Evolutionary conservation across 2,888 invertebrate species (phyloP), one percentile per base, ranked within the genome.

Genomic region (Plagodis dolabraria): DNA sequence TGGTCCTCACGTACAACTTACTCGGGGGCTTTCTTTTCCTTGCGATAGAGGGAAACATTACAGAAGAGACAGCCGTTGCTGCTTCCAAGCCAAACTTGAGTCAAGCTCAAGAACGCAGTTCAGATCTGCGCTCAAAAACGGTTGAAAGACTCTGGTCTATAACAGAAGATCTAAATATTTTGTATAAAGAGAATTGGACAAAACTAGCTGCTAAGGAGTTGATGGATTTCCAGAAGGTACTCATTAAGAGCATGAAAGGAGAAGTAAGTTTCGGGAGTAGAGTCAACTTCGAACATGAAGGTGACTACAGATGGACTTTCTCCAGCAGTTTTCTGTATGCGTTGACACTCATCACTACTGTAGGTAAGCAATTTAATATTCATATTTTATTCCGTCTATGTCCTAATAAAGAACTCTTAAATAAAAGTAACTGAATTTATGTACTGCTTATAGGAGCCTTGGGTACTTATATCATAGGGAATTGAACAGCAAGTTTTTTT

Each of bases 171-270:
- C 92, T 98, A 56, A 98, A 98, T 83, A 97, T 98, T 71, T 92
- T 98, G 57, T 97, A 98, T 82, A 96, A 97, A 77, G 96, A 97
- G 75, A 98, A 98, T 85, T 98, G 98, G 98, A 98, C 98, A 11
- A 94, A 95, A 68, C 85, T 97, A 65, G 98, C 98, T 0, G 96
- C 97, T n/a, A 95, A 96, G 69, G 97, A 97, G 85, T 96, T 99
- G 70, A 94, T 96, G 83, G 95, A 96, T 76, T 97, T 97, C 81
- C 97, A 98, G 88, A 95, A 96, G 72, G 92, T 93, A 53, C 74
- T 94, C 57, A 87, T 94, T 59, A 87, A 92, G 68, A 92, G 93
- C 4, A 82, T 89, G 72, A 76, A 80, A 42, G 82, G 92, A 50
- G 89, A 90, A 10, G 87, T 87, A 40, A 65, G 68, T 65, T 84